phyloP scores from a whole-genome alignment of 2,888 invertebrate genomes.

The Cataglyphis cursor region DNA sequence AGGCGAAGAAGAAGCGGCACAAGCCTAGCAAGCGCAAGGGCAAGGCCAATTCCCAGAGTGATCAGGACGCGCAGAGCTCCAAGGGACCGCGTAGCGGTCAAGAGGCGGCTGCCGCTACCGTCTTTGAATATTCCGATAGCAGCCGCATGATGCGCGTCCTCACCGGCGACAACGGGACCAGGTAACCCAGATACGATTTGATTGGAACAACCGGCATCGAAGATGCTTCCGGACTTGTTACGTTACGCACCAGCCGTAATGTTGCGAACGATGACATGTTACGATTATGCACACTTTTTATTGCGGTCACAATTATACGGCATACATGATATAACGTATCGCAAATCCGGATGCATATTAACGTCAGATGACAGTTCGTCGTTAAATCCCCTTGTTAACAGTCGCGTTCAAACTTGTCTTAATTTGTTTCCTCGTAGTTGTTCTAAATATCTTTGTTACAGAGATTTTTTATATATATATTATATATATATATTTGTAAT shows the following conservation, averaged over 20 bases:
- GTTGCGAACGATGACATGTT: neutral
- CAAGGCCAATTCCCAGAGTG: conserved; percentile 89
- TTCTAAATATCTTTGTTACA: neutral
- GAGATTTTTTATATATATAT: neutral
- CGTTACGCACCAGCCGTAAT: neutral
- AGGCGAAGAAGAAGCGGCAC: conserved; percentile 97
- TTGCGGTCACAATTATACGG: neutral
- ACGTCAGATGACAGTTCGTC: conserved; percentile 5
- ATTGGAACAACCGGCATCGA: neutral
- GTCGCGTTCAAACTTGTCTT: neutral
- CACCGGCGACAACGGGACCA: conserved; percentile 82
- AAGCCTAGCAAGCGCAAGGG: conserved; percentile 95
- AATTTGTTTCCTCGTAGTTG: too few relatives aligned
- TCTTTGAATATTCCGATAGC: conserved; percentile 74
- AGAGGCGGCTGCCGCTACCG: conserved; percentile 66
- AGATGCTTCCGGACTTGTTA: neutral
- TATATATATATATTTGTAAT: neutral
- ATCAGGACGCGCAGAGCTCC: conserved; percentile 84
- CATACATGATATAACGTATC: neutral
- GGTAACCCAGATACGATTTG: conserved; percentile 69
- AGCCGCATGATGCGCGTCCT: conserved; percentile 72
- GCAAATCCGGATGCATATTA: neutral
- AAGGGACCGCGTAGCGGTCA: conserved; percentile 75
- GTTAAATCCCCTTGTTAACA: neutral
- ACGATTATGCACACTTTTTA: neutral